These are phyloP conservation scores for Sceliomorpha sp. DNA, from an alignment of 2,888 invertebrate genomes.

Conservation along the genomic window DNA sequence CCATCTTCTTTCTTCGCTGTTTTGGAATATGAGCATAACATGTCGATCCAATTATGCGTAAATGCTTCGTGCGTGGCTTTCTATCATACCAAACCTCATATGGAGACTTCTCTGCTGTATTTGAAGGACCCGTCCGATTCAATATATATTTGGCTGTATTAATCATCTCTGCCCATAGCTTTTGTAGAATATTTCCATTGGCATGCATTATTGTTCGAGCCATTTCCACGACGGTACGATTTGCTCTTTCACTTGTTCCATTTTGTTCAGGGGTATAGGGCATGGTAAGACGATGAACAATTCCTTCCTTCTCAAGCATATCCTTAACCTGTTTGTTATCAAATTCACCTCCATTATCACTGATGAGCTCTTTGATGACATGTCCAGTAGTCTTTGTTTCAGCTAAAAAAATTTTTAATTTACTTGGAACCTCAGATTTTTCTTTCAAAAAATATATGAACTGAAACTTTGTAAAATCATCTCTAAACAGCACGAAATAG, in stretches of 20 bases:
- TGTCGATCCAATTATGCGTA: slow-evolving; percentile 58
- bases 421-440: slow-evolving; percentile 48
- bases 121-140: slow-evolving; percentile 61
- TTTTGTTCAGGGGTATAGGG: slow-evolving; percentile 35
- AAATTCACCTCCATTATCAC: slow-evolving; percentile 39
- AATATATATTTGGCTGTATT: slow-evolving; percentile 56
- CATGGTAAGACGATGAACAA: slow-evolving; percentile 30
- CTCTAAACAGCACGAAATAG: slow-evolving; percentile 57
- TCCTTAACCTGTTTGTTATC: slow-evolving; percentile 18
- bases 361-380: slow-evolving; percentile 15
- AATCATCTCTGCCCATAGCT: slow-evolving; percentile 59
- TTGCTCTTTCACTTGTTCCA: slow-evolving; percentile 24
- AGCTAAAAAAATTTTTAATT: slow-evolving; percentile 43
- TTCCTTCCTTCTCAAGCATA: slow-evolving; percentile 20
- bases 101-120: slow-evolving; percentile 56
- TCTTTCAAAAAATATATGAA: slow-evolving; percentile 39
- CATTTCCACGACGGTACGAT: slow-evolving; percentile 23
- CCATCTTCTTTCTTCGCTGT: slow-evolving; percentile 61
- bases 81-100: slow-evolving; percentile 62
- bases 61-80: slow-evolving; percentile 56
- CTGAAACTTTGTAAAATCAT: slow-evolving; percentile 47
- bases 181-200: slow-evolving; percentile 49
- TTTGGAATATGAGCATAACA: slow-evolving; percentile 59
- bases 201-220: slow-evolving; percentile 23
- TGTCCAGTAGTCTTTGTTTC: slow-evolving; percentile 44